These are phyloP conservation scores for Halictus ligatus DNA, from an alignment of 2,888 invertebrate genomes.

Conservation along the genomic window DNA sequence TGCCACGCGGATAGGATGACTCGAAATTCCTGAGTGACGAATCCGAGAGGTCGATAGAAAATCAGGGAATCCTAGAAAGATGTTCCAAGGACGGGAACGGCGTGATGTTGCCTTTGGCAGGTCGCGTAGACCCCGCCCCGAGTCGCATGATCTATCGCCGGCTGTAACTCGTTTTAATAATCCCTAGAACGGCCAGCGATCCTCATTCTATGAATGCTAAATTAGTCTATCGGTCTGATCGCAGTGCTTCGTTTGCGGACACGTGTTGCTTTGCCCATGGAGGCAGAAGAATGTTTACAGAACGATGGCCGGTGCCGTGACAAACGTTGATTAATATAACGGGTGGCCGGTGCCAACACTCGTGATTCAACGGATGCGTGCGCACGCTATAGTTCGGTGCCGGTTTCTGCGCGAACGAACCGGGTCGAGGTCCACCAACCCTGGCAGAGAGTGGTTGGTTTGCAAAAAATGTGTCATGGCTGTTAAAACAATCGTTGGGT, in stretches of 20 bases:
- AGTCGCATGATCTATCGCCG: slow-evolving; percentile 22
- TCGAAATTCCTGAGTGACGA: not conserved
- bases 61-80: not conserved
- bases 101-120: slow-evolving; percentile 67
- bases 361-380: slow-evolving; percentile 20
- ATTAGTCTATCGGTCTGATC: not conserved
- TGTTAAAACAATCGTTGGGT: not conserved
- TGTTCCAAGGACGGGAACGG: slow-evolving; percentile 10
- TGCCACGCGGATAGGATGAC: not conserved
- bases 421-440: slow-evolving; percentile 7
- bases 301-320: slow-evolving; percentile 55
- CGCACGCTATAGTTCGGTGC: not conserved
- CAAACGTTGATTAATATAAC: slow-evolving; percentile 46
- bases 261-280: not conserved
- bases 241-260: not conserved
- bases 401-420: not conserved
- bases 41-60: not conserved
- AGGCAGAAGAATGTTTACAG: slow-evolving; percentile 14
- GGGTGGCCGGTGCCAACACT: slow-evolving; percentile 25
- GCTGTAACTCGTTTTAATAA: not conserved
- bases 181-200: not conserved
- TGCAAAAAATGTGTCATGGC: not conserved
- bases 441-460: not conserved
- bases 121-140: not conserved
- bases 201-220: not conserved